A percentile compares a stretch with the other conserved stretches of the same genome.
phyloP scores from a whole-genome alignment of 1,140 invertebrate genomes.

The Drosophila lacertosa region DNA sequence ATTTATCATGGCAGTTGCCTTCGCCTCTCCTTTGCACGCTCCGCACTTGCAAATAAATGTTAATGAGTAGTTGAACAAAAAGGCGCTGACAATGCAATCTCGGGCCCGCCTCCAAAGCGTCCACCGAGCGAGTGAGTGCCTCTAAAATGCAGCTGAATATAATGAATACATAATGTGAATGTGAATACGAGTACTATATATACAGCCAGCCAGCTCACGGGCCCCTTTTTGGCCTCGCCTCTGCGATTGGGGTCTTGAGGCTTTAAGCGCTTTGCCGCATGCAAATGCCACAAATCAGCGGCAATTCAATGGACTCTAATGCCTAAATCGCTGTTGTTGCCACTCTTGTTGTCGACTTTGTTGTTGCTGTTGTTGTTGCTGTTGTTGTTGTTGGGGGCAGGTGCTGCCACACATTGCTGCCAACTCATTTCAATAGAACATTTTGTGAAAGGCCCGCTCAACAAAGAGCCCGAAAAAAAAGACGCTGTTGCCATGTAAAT shows the following conservation, averaged over 20 bases:
- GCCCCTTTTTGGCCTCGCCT: constrained; percentile 26
- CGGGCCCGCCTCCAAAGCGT: constrained; percentile 16
- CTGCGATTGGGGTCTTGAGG: constrained; percentile 29
- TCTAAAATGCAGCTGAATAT: constrained; percentile 55
- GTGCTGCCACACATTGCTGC: constrained; percentile 50
- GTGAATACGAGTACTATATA: constrained; percentile 1
- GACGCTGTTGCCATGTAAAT: constrained; percentile 69
- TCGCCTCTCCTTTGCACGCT: constrained; percentile 63
- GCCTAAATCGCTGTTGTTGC: constrained; percentile 75
- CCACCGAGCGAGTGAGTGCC: constrained; percentile 44
- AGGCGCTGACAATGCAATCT: constrained; percentile 70
- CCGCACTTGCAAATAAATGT: constrained; percentile 80
- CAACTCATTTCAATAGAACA: constrained; percentile 63
- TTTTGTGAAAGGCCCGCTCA: constrained; percentile 60
- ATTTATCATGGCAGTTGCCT: constrained; percentile 80
- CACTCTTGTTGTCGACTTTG: constrained; percentile 3
- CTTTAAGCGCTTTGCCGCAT: constrained; percentile 35
- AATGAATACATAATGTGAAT: constrained; percentile 51
- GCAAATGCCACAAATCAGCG: constrained; percentile 65
- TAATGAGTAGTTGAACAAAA: constrained; percentile 80
- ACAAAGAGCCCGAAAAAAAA: constrained; percentile 50
- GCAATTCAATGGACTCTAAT: constrained; percentile 74
- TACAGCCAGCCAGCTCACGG: constrained; percentile 4
- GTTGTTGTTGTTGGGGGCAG: constrained; percentile 7
- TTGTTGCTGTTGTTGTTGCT: constrained; percentile 2